Percentiles rank a stretch among this genome's conserved stretches.
These are phyloP conservation scores for Scrobipalpa atriplicella DNA, from an alignment of 2,888 invertebrate genomes.

Conservation along the genomic window DNA sequence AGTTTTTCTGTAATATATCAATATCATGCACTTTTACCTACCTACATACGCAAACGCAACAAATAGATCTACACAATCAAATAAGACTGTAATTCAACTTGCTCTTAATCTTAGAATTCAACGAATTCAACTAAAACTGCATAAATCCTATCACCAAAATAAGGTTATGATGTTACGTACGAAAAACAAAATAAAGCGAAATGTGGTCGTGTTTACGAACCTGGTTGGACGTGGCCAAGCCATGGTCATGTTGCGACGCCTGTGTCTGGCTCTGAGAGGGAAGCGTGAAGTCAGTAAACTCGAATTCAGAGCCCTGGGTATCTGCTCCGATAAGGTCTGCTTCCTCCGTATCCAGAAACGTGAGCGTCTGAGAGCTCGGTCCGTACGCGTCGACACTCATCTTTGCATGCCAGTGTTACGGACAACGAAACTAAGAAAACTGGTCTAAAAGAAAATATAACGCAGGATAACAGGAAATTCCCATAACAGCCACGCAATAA, in stretches of 20 bases:
- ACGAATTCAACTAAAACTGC: constrained; percentile 1
- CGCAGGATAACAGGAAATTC: constrained; percentile 63
- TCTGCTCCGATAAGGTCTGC: constrained; percentile 97
- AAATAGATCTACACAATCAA: not conserved
- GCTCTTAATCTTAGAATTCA: too few species aligned
- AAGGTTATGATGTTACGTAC: constrained; percentile 55
- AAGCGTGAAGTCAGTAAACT: constrained; percentile 97
- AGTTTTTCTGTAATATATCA: not conserved
- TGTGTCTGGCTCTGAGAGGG: constrained; percentile 97
- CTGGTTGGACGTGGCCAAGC: constrained; percentile 83
- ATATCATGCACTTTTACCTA: too few species aligned
- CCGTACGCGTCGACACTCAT: constrained; percentile 99
- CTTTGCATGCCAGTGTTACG: constrained; percentile 50
- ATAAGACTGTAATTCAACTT: not conserved
- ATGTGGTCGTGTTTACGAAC: constrained; percentile 46
- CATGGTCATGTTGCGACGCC: constrained; percentile 93
- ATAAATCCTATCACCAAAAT: constrained; percentile 36
- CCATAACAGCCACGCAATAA: constrained; percentile 78
- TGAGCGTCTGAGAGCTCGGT: constrained; percentile 96
- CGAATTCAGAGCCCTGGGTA: constrained; percentile 98
- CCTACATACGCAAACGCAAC: constrained; percentile 1
- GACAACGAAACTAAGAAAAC: constrained; percentile 61
- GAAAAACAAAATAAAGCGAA: constrained; percentile 45
- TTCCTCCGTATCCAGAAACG: constrained; percentile 97
- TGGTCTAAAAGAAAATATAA: constrained; percentile 67